Evolutionary conservation across 2,888 invertebrate species (phyloP), one percentile per base, ranked within the genome.

Genomic region (Lingula anatina): DNA sequence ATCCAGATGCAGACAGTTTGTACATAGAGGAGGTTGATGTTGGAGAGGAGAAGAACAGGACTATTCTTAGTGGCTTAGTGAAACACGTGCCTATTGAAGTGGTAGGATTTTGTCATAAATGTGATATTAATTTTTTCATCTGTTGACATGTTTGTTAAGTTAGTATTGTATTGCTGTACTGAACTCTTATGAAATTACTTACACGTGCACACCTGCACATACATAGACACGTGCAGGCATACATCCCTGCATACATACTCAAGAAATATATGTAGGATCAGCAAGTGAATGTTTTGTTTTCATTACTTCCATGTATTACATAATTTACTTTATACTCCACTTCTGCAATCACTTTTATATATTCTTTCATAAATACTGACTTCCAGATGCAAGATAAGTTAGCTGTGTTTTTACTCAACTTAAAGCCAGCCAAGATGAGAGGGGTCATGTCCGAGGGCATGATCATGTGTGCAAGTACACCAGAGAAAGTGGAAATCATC

Each of bases 361-460:
- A 15, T 7, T 18, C 7, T 9, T 12, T 39, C 51, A 48, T 62
- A n/a, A n/a, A n/a, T n/a, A n/a, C n/a, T n/a, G n/a, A n/a, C n/a
- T n/a, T n/a, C 43, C 60, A 80, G 78, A 87, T 95, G 86, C 83
- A 83, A 65, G 82, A 90, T 63, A 83, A 86, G 44, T 71, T 85
- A 70, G 93, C 92, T 3, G 84, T 96, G 65, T 84, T 95, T 1
- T 79, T 96, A 36, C 92, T 92, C 67, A 96, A 96, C 76, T 81
- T 96, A 41, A 96, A 96, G 77, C 91, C 95, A 43, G 91, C 88
- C 0, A 95, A 95, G 82, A 90, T 97, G 86, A 83, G 95, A 26
- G 84, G 83, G 2, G 82, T 95, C 21, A 84, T 85, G 46, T 94
- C 94, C 0, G 89, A 94, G 77, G 95, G 70, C 0, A 96, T 96